Conservation (phyloP, 2,888 invertebrate species). For the Ochropacha duplaris region DNA sequence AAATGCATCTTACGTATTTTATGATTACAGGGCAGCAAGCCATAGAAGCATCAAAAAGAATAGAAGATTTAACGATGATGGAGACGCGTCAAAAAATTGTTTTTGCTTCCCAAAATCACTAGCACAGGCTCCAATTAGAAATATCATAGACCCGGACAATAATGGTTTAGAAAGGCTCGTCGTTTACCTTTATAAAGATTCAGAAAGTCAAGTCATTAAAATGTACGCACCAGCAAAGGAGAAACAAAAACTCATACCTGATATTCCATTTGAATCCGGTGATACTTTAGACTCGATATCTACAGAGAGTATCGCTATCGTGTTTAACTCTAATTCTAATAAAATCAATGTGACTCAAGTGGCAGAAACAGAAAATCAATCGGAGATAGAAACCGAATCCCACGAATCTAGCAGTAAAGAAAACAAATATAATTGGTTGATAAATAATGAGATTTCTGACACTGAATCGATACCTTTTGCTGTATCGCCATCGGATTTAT, state of each 20-base stretch:
- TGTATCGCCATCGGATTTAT: not conserved
- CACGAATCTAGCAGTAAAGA: not conserved
- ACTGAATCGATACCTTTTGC: not conserved
- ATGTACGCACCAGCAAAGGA: constrained; percentile 47
- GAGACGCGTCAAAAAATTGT: constrained; percentile 24
- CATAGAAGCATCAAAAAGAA: not conserved
- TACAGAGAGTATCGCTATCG: constrained; percentile 17
- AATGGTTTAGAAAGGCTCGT: constrained; percentile 49
- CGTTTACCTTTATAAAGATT: constrained; percentile 50
- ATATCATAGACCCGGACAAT: constrained; percentile 24
- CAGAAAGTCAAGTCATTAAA: constrained; percentile 28
- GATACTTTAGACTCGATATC: constrained; percentile 30
- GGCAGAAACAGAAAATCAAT: not conserved
- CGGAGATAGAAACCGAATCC: not conserved
- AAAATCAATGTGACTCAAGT: constrained; percentile 2
- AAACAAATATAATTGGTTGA: not conserved
- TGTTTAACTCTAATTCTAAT: constrained; percentile 20
- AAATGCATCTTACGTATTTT: not conserved
- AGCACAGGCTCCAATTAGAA: constrained; percentile 19
- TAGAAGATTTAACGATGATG: not conserved
- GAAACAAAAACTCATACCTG: constrained; percentile 55
- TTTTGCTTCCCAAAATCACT: constrained; percentile 31
- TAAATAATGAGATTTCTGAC: not conserved
- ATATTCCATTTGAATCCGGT: constrained; percentile 38
- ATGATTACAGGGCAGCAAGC: not conserved